Percentiles rank a stretch among this genome's conserved stretches.
Evolutionary conservation across 2,797 vertebrate species (phyloP).

Genomic region (Salarias fasciatus): DNA sequence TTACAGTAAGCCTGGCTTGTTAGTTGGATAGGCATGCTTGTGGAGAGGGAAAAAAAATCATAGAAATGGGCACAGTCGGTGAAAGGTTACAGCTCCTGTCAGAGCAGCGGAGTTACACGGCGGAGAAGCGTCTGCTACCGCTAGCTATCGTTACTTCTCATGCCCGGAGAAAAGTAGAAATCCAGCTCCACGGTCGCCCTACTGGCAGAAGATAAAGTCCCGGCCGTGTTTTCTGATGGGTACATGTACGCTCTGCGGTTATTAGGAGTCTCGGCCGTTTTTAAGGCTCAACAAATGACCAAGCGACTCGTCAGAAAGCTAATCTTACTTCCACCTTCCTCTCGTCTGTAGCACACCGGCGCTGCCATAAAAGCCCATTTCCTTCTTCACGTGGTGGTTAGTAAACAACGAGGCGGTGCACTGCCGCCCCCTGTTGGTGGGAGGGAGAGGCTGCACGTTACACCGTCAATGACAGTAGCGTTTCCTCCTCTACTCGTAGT

Average conservation of each 20-base stretch:
- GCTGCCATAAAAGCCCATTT: conserved; percentile 41
- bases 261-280: neutral
- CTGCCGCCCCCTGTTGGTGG: too few species aligned
- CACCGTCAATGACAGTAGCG: too few species aligned
- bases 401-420: too few species aligned
- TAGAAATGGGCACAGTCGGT: neutral
- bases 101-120: conserved; percentile 20
- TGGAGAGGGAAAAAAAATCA: neutral
- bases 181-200: conserved; percentile 26
- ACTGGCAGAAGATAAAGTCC: neutral
- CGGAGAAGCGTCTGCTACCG: conserved; percentile 23
- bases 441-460: too few species aligned
- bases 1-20: conserved; percentile 97
- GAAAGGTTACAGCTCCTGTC: conserved; percentile 10
- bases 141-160: conserved; percentile 61
- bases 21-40: conserved; percentile 86
- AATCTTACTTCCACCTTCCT: conserved; percentile 51
- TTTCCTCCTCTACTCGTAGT: too few species aligned
- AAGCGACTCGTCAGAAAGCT: conserved; percentile 19
- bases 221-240: neutral
- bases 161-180: conserved; percentile 51
- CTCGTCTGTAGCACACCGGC: conserved; percentile 55
- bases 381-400: too few species aligned
- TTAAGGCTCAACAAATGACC: neutral
- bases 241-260: conserved; percentile 6